Evolutionary conservation across 2,113 vertebrate genomes (phyloP), one percentile per base, ranked within the genome.

Genomic region (Lonchura striata): DNA sequence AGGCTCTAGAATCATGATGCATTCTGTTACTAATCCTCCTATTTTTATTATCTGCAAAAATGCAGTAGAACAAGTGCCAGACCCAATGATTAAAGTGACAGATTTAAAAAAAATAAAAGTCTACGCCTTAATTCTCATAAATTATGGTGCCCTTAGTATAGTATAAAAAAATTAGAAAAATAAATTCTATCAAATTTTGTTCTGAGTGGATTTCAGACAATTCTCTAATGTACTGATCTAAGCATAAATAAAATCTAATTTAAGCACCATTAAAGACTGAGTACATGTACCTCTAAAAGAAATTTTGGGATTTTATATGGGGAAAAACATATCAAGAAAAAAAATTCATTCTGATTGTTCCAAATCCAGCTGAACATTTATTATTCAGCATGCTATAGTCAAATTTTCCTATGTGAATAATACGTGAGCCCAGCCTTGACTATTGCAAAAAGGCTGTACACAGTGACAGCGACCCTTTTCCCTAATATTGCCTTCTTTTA

Each of bases 401-500:
- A 57, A 35, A 24, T 47, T 66, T 82, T 57, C 19, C 33, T 20
- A 13, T 2, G 2, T 9, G 37, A 39, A 22, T 37, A 76, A 82
- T 12, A 44, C 0, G 7, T 19, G 4, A 68, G 11, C 28, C 16
- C 13, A 59, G 19, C 53, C 59, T 37, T 42, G 39, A 52, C 28
- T 8, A 13, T 7, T 77, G 8, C 4, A 54, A 64, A 77, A 72
- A n/a, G 8, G 46, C 1, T 10, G 2, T 23, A 33, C 20, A 14
- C 4, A 47, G 9, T 1, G 0, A 22, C 12, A 56, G 19, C 0
- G 0, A 24, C 8, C 41, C 8, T 21, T 8, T 44, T 41, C 15
- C 47, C 20, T 68, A 13, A 63, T 13, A 15, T 4, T 46, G 7
- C 19, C n/a, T 37, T 44, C 37, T 61, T 64, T 70, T 15, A 59